Base-by-base conservation (phyloP, 2,113 vertebrate species). In the Nanorana parkeri region DNA sequence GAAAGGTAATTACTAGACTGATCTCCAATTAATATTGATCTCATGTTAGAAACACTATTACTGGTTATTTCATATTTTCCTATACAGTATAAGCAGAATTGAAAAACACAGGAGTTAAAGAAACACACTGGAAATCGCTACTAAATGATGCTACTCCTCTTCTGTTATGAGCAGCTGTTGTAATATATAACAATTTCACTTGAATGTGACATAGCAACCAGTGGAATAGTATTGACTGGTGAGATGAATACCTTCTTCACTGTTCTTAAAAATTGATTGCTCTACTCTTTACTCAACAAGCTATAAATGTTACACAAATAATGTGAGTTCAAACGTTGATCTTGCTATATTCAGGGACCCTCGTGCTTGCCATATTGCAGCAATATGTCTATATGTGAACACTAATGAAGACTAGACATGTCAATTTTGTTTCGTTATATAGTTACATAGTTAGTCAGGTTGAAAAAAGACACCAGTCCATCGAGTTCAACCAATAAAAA, bases 311-410 rank as follows among this genome's bases (percentile, higher is more conserved):
- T 71, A 84, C 86, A 89, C 86, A 20, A 86, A 74, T 88, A 91
- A 89, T 90, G 91, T 89, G 89, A 89, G 84, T 86, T 91, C 85
- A 90, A 88, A 85, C 90, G 94, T 93, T 89, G 93, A 94, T 94
- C 92, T 84, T 85, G 21, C 85, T 74, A 83, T 75, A 81, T 64
- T 86, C 86, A 63, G 36, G 90, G 89, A 92, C 84, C 85, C 87
- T 73, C 86, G 86, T 85, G 83, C 90, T 92, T 92, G 89, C 88
- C 88, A 90, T 87, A 1, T 23, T 7, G 20, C 3, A 32, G 6
- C 15, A 41, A 68, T 68, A n/a, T n/a, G 13, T 26, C 28, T 19
- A 8, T 6, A 52, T 77, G 66, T 47, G 19, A 54, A 10, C 41
- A 11, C 13, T 11, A n/a, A n/a, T n/a, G n/a, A n/a, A n/a, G n/a